Percentiles rank a stretch among this genome's conserved stretches.
These are phyloP conservation scores for Tinea pellionella DNA, from an alignment of 2,888 invertebrate genomes.

Conservation along the genomic window DNA sequence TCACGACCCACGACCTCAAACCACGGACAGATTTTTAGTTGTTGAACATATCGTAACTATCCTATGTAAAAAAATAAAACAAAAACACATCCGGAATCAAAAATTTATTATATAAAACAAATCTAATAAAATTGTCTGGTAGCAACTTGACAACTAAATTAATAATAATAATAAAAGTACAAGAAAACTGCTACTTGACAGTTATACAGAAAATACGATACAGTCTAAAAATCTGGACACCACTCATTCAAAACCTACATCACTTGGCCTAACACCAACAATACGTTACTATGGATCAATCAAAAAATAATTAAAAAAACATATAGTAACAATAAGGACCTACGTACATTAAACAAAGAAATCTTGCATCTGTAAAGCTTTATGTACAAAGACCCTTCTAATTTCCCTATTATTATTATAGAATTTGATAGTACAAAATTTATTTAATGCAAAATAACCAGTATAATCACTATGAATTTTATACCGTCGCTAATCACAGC, in stretches of 20 bases:
- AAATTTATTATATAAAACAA: slow-evolving; percentile 66
- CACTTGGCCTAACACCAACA: slow-evolving; percentile 18
- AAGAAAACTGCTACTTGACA: background rate
- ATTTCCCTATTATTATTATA: too few relatives aligned
- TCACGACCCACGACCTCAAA: too few relatives aligned
- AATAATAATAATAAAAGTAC: slow-evolving; percentile 52
- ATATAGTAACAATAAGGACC: slow-evolving; percentile 15
- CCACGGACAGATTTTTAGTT: too few relatives aligned
- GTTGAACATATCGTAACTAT: too few relatives aligned
- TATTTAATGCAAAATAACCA: too few relatives aligned
- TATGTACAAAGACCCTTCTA: too few relatives aligned
- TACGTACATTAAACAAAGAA: too few relatives aligned
- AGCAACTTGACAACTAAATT: slow-evolving; percentile 60
- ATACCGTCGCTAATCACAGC: too few relatives aligned
- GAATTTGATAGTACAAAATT: too few relatives aligned
- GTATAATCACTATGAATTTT: too few relatives aligned
- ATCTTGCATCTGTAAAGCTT: too few relatives aligned
- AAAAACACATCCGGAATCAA: slow-evolving; percentile 49
- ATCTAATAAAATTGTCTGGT: slow-evolving; percentile 61
- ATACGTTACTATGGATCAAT: slow-evolving; percentile 10
- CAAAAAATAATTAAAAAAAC: background rate
- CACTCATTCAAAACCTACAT: slow-evolving; percentile 16
- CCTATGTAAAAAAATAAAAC: slow-evolving; percentile 20
- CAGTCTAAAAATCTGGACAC: background rate
- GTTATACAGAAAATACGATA: slow-evolving; percentile 27